Evolutionary conservation across 2,113 vertebrate species (phyloP).

Genomic region (Phainopepla nitens): DNA sequence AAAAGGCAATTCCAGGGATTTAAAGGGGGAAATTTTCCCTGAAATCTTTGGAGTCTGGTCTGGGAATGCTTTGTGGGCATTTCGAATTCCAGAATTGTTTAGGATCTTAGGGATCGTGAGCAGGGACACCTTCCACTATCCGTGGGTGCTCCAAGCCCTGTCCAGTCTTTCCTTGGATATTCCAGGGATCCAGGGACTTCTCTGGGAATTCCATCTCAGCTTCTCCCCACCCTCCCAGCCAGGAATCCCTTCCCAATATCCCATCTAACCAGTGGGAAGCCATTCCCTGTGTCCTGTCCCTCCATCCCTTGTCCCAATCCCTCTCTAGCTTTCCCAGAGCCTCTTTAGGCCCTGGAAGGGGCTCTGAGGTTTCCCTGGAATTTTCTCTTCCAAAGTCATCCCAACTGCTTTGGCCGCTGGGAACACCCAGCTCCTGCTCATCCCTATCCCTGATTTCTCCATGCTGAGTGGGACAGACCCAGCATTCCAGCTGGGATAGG

Average conservation of each 20-base stretch:
- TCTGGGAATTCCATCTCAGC: not conserved
- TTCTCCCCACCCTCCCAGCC: not conserved
- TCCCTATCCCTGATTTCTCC: not conserved
- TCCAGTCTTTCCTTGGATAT: not conserved
- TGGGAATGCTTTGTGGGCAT: not conserved
- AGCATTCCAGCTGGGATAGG: rapidly evolving
- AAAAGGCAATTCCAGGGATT: rapidly evolving
- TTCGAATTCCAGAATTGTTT: not conserved
- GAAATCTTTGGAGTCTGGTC: not conserved
- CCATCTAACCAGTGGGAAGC: not conserved
- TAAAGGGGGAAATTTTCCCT: too few species aligned
- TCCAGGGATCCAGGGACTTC: not conserved
- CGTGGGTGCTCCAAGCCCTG: too few species aligned
- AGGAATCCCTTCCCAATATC: not conserved
- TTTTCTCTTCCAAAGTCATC: not conserved
- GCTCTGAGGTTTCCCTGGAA: not conserved
- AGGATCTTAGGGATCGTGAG: not conserved
- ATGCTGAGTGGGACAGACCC: not conserved
- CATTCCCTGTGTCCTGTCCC: not conserved
- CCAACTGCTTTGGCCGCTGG: not conserved
- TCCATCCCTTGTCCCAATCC: not conserved
- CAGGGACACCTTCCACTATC: not conserved
- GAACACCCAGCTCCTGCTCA: not conserved
- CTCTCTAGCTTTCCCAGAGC: not conserved
- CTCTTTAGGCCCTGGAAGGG: rapidly evolving